Evolutionary conservation across 2,797 vertebrate species (phyloP), one percentile per base, ranked within the genome.

Genomic region (Scleropages formosus): DNA sequence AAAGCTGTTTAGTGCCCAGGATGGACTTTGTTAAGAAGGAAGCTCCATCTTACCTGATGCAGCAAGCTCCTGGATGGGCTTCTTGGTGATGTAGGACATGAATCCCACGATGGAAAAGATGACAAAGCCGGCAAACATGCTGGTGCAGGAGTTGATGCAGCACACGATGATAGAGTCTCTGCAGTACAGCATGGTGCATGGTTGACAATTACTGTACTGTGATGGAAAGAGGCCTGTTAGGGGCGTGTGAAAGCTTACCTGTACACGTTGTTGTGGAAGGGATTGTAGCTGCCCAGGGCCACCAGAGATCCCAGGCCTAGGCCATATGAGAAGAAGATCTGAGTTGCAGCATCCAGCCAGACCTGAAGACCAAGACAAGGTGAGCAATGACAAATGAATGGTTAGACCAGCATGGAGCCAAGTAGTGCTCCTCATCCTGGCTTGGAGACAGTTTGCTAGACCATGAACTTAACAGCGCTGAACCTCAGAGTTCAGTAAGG

Each of bases 21-120:
- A 58, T 12, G 18, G 6, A 12, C 3, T 12, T 4, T 12, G 7
- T 58, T 58, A 3, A 18, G 4, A 18, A 18, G 72, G 20, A 9
- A n/a, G 4, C 20, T 9, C 9, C 20, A 22, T 9, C 67, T 53
- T 26, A 96, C 95, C 96, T 74, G 96, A 97, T 31, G 96, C 95
- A 22, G 95, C 95, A 64, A 97, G 78, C 79, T 96, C 95, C 31
- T 93, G 88, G 63, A 97, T 93, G 0, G 95, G 92, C 82, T 94
- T 96, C 87, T 96, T 97, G 0, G 95, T 96, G 85, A 96, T 93
- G 84, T 93, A 73, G 0, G 95, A 93, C 95, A 97, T 97, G 86
- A 97, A 97, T 71, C 96, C 96, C 13, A 97, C 93, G 1, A 97
- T 95, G 78, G 96, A 96, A 87, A 97, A 97, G 87, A 97, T 96